Evolutionary conservation across 2,888 invertebrate genomes (phyloP), one percentile per base, ranked within the genome.

Genomic region (Andricus quercusramuli): DNA sequence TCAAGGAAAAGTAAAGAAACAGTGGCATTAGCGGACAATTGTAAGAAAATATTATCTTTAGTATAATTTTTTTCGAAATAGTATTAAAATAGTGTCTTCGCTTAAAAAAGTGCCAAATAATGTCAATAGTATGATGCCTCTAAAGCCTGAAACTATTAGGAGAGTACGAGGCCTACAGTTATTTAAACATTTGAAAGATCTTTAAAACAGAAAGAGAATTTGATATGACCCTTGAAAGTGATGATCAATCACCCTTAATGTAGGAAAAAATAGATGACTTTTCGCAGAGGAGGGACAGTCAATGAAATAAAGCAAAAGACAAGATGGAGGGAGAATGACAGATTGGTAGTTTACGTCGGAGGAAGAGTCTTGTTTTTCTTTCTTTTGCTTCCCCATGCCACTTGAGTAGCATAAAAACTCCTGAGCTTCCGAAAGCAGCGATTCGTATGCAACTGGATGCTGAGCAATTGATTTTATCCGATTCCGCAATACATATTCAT

Each of bases 241-340:
- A 56, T 77, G 70, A 77, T 79, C 41, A 79, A 84, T 84, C 84
- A 80, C 44, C 77, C 78, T 82, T 80, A 80, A 68, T 79, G 80
- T 70, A 80, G 79, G 82, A 76, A 80, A 83, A 78, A 83, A 78
- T 62, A 47, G 4, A 47, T 47, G 67, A 22, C 8, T 44, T 70
- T 15, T 47, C 4, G 4, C 17, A 70, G 25, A 47, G 15, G 25
- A 41, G 22, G 20, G 41, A 41, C 41, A 67, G 15, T n/a, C 44
- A 44, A 44, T 67, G 41, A 44, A 44, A 22, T 5, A 5, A 51
- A 70, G 29, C 25, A 25, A 29, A 47, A 15, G 47, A 44, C 15
- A 70, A 47, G 17, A 62, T 9, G 41, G 15, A 29, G 68, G 59
- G 15, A 32, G n/a, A 37, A 67, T 44, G 65, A 77, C 77, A 78